Evolutionary conservation across 2,113 vertebrate species (phyloP).

Genomic region (human): GRCh38 chr19:44882001-44882500

Average conservation of each 20-base stretch:
- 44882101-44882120: not conserved
- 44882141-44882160: not conserved
- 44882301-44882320: constrained; percentile 86
- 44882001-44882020: not conserved
- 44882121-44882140: not conserved
- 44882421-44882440: fast-evolving
- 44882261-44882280: constrained; percentile 89
- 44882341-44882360: constrained; percentile 72
- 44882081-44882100: not conserved
- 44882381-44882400: not conserved
- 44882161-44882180: not conserved
- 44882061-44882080: not conserved
- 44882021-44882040: too few relatives aligned
- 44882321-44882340: constrained; percentile 79
- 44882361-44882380: constrained; percentile 84
- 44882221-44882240: constrained; percentile 81
- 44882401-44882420: not conserved
- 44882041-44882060: not conserved
- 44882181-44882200: not conserved
- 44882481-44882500: not conserved
- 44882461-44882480: not conserved
- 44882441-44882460: not conserved
- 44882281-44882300: constrained; percentile 84
- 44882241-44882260: constrained; percentile 88
- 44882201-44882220: constrained; percentile 78